These are phyloP conservation scores for Diplosoma virens DNA, from an alignment of 23 tunicate genomes.

Conservation along the genomic window DNA sequence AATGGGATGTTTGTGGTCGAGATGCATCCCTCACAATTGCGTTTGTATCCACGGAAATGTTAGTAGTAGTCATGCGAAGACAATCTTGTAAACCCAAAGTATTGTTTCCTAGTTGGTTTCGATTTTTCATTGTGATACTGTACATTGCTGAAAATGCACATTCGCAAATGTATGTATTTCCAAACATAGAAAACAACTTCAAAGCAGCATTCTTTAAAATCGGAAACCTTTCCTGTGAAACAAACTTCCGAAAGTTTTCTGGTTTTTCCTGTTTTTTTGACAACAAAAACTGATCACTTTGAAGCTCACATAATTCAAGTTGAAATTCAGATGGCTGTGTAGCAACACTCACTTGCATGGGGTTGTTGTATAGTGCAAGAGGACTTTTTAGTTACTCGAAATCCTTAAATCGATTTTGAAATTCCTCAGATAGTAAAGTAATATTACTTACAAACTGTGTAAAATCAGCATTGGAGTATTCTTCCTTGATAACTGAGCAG, in stretches of 20 bases:
- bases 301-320: constrained; percentile 33
- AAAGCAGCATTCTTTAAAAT: constrained; percentile 17
- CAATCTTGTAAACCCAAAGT: constrained; percentile 4
- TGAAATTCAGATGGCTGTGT: constrained; percentile 21
- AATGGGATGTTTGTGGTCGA: constrained; percentile 27
- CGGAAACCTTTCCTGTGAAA: constrained; percentile 23
- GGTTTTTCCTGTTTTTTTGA: constrained; percentile 27
- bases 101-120: constrained; percentile 19
- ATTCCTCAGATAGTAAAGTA: constrained; percentile 1
- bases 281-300: constrained; percentile 21
- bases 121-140: constrained; percentile 2
- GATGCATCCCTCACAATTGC: constrained; percentile 13
- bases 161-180: constrained; percentile 24
- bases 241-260: constrained; percentile 28
- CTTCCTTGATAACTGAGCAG: constrained; percentile 19
- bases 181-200: constrained; percentile 19
- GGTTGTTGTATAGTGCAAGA: constrained; percentile 18
- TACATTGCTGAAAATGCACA: constrained; percentile 35
- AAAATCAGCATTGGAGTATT: constrained; percentile 19
- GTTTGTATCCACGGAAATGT: constrained; percentile 8
- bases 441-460: constrained; percentile 11
- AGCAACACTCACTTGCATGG: constrained; percentile 10
- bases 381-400: constrained; percentile 6
- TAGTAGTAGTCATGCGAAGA: constrained; percentile 20
- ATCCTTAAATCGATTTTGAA: constrained; percentile 14